Percentiles rank a stretch among this genome's conserved stretches.
Evolutionary conservation across 2,113 vertebrate species (phyloP).

Genomic region (Uria aalge): DNA sequence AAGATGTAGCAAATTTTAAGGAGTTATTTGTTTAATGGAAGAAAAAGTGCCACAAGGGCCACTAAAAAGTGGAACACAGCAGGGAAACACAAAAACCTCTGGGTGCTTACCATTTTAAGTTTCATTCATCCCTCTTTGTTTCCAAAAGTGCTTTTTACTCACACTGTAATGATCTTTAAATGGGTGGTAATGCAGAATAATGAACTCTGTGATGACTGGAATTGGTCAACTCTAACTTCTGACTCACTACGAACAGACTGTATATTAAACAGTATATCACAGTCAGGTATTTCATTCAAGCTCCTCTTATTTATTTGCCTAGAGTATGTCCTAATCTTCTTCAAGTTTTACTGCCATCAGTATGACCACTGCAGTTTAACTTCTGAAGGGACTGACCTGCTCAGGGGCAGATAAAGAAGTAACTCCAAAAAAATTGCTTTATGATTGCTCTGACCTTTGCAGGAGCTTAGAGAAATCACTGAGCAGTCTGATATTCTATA

Average conservation of each 20-base stretch:
- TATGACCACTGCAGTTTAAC: background rate
- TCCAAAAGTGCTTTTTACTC: background rate
- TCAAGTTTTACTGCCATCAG: background rate
- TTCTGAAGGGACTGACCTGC: background rate
- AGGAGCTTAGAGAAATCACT: background rate
- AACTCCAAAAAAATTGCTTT: background rate
- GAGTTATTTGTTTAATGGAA: background rate
- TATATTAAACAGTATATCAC: background rate
- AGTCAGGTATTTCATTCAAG: background rate
- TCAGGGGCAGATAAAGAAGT: background rate
- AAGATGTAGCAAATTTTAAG: background rate
- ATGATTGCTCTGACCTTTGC: background rate
- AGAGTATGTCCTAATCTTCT: background rate
- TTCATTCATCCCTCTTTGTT: background rate
- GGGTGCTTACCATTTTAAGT: background rate
- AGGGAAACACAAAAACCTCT: background rate
- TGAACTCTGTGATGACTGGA: background rate
- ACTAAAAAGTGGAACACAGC: background rate
- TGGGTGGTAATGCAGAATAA: conserved; percentile 10
- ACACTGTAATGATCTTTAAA: background rate
- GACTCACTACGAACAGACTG: background rate
- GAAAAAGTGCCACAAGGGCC: background rate
- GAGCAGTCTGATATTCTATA: background rate
- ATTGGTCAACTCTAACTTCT: background rate
- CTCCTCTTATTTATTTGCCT: background rate